Evolutionary conservation across 1,140 invertebrate genomes (phyloP).

Genomic region (Drosophila murphyi): DNA sequence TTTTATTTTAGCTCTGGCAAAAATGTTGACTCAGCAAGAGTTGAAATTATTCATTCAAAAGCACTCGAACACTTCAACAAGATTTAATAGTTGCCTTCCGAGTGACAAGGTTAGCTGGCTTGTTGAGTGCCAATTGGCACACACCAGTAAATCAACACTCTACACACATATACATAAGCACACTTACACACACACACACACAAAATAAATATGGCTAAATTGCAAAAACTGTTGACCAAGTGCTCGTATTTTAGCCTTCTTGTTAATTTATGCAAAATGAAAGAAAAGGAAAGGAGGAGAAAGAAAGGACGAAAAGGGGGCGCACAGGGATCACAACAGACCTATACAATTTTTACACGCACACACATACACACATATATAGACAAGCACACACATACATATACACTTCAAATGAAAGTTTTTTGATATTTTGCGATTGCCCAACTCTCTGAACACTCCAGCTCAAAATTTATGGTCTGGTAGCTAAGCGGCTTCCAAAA

Average conservation of each 20-base stretch:
- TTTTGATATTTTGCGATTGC: slow-evolving; percentile 33
- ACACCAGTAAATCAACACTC: neutral
- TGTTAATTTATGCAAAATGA: slow-evolving; percentile 51
- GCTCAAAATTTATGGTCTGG: slow-evolving; percentile 37
- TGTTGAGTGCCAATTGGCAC: slow-evolving; percentile 42
- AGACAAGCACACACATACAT: slow-evolving; percentile 4
- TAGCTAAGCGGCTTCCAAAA: slow-evolving; percentile 42
- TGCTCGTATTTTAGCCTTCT: slow-evolving; percentile 35
- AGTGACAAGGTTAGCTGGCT: slow-evolving; percentile 16
- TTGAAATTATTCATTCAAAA: slow-evolving; percentile 50
- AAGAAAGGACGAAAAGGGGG: neutral
- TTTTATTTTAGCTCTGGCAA: neutral
- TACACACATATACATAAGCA: neutral
- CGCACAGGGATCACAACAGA: slow-evolving; percentile 15
- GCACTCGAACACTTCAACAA: slow-evolving; percentile 31
- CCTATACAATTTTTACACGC: slow-evolving; percentile 3
- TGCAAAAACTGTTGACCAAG: slow-evolving; percentile 42
- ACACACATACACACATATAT: slow-evolving; percentile 3
- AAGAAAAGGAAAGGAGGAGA: slow-evolving; percentile 33
- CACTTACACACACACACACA: slow-evolving; percentile 5
- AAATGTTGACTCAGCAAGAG: slow-evolving; percentile 26
- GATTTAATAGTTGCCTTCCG: slow-evolving; percentile 18
- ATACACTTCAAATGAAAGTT: slow-evolving; percentile 17
- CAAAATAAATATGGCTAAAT: slow-evolving; percentile 47
- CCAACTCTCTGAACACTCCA: slow-evolving; percentile 13